phyloP scores from a whole-genome alignment of 2,113 vertebrate species.

The Noctilio leporinus region DNA sequence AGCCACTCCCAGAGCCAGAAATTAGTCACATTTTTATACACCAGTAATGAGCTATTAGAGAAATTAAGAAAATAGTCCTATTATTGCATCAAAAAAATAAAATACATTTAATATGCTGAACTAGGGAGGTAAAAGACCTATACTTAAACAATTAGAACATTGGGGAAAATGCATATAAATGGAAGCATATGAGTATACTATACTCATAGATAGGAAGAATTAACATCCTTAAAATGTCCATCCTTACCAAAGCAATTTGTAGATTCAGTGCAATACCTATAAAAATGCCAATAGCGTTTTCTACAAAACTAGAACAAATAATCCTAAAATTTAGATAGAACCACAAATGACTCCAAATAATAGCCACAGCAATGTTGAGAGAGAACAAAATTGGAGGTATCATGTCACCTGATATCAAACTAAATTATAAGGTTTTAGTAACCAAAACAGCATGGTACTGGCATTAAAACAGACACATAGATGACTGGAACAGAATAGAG shows the following conservation, averaged over 20 bases:
- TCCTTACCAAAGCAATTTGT: not conserved
- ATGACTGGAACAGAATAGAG: not conserved
- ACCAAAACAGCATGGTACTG: not conserved
- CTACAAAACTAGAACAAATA: not conserved
- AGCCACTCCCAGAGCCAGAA: not conserved
- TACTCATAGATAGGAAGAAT: not conserved
- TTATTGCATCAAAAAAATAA: not conserved
- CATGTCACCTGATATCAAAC: not conserved
- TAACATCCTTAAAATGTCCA: too few relatives aligned
- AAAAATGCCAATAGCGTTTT: not conserved
- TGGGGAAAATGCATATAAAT: not conserved
- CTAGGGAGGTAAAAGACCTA: not conserved
- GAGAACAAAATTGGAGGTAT: not conserved
- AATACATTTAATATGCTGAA: not conserved
- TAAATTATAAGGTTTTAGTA: not conserved
- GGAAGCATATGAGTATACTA: not conserved
- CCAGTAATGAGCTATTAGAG: not conserved
- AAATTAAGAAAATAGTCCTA: not conserved
- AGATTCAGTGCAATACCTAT: not conserved
- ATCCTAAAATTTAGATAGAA: not conserved
- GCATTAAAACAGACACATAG: not conserved
- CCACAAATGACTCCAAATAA: not conserved
- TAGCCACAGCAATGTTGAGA: not conserved
- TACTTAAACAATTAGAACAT: not conserved
- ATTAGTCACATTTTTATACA: too few relatives aligned